Evolutionary conservation across 2,113 vertebrate species (phyloP).

Genomic region (Myocastor coypus): DNA sequence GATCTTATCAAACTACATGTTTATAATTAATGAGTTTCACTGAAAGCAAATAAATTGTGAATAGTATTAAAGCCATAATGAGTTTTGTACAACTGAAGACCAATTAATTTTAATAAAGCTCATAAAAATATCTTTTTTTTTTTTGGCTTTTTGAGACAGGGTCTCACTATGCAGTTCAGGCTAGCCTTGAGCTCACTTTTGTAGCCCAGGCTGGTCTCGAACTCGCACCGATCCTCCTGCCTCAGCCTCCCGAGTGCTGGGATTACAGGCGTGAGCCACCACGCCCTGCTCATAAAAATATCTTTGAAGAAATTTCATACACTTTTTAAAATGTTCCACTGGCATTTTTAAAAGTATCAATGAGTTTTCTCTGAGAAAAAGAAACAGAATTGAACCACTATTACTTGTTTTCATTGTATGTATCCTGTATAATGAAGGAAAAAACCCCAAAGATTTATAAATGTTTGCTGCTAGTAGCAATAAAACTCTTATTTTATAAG

Average conservation of each 20-base stretch:
- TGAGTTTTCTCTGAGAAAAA: background rate
- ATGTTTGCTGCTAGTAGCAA: background rate
- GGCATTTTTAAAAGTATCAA: background rate
- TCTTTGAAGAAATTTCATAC: background rate
- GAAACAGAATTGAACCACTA: background rate
- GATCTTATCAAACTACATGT: background rate
- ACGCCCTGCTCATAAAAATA: slow-evolving; percentile 3
- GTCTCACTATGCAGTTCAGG: no score
- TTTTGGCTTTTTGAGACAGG: no score
- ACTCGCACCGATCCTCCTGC: no score
- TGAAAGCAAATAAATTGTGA: background rate
- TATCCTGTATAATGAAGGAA: background rate
- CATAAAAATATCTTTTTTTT: slow-evolving; percentile 3
- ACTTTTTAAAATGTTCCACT: slow-evolving; percentile 7
- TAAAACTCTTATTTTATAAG: background rate
- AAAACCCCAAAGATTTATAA: background rate
- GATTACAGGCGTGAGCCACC: no score
- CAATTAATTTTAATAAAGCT: slow-evolving; percentile 4
- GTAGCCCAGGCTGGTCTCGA: no score
- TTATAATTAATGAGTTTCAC: background rate
- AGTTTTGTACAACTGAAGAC: background rate
- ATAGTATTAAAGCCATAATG: background rate
- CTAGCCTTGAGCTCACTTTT: no score
- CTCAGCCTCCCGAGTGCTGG: no score
- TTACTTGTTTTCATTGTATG: slow-evolving; percentile 12